phyloP scores from a whole-genome alignment of 2,888 invertebrate genomes.

The Acanthoscelides obtectus region DNA sequence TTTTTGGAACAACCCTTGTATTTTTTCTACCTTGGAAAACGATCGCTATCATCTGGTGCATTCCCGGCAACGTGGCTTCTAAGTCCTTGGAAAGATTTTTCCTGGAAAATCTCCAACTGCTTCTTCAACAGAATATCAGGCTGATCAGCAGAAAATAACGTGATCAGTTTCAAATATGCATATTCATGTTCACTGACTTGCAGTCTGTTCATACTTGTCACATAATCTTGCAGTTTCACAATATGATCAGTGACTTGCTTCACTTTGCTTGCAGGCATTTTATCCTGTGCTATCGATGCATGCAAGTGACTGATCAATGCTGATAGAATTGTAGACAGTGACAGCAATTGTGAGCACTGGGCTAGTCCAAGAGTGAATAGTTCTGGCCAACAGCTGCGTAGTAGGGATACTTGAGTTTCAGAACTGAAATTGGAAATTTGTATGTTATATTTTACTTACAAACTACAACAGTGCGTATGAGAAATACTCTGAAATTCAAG shows the following conservation, averaged over 20 bases:
- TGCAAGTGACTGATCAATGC: conserved; percentile 79
- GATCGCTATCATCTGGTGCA: conserved; percentile 50
- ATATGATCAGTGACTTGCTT: conserved; percentile 72
- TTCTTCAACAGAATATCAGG: conserved; percentile 48
- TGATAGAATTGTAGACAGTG: conserved; percentile 75
- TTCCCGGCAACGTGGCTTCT: conserved; percentile 45
- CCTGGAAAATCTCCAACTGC: conserved; percentile 58
- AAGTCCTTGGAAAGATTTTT: conserved; percentile 58
- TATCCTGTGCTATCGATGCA: conserved; percentile 67
- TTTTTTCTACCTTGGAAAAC: conserved; percentile 53
- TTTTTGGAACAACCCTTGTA: no score
- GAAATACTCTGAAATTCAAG: no score
- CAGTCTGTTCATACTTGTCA: conserved; percentile 67
- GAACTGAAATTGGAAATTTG: conserved; percentile 53
- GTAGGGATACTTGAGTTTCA: conserved; percentile 76
- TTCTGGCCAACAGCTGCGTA: conserved; percentile 90
- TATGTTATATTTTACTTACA: no score
- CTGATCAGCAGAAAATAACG: conserved; percentile 57
- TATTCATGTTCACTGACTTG: conserved; percentile 80
- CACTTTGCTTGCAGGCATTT: conserved; percentile 71
- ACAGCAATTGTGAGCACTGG: conserved; percentile 75
- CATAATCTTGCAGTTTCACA: conserved; percentile 76
- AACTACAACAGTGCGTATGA: no score
- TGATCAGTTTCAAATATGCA: conserved; percentile 80
- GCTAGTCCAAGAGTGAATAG: conserved; percentile 86